Conservation (phyloP, 1,140 invertebrate genomes). For the Calephelis virginiensis region DNA sequence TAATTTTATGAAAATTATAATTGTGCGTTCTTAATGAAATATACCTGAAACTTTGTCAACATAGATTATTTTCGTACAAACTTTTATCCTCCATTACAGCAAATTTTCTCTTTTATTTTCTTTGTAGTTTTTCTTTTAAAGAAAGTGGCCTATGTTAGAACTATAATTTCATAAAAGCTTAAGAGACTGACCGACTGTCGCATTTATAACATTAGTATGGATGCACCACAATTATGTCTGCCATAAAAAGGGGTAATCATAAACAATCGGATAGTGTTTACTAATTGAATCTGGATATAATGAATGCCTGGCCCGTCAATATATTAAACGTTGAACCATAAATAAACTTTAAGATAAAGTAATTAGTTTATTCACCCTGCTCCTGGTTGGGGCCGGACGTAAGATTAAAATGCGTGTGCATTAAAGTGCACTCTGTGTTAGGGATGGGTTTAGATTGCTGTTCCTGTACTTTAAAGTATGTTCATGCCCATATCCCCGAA, state of each 20-base stretch:
- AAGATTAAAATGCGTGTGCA: background rate
- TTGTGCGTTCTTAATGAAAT: too few species aligned
- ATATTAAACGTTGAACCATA: constrained; percentile 11
- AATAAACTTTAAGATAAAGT: constrained; percentile 9
- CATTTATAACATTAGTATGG: too few species aligned
- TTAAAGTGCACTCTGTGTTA: background rate
- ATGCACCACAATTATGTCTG: background rate
- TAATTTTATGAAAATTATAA: too few species aligned
- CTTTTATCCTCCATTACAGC: too few species aligned
- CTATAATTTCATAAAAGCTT: too few species aligned
- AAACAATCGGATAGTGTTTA: constrained; percentile 8
- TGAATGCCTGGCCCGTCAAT: background rate
- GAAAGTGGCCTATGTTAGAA: too few species aligned
- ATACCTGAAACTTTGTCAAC: too few species aligned
- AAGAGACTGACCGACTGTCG: too few species aligned
- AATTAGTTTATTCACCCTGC: constrained; percentile 16
- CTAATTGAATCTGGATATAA: constrained; percentile 15
- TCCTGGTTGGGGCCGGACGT: background rate
- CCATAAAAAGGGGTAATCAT: constrained; percentile 1
- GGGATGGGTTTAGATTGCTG: constrained; percentile 2
- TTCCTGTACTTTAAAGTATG: background rate
- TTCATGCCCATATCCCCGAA: too few species aligned
- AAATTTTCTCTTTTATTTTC: too few species aligned
- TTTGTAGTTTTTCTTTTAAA: too few species aligned
- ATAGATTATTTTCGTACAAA: too few species aligned